Evolutionary conservation across 2,797 vertebrate genomes (phyloP), one percentile per base, ranked within the genome.

Genomic region (Falco naumanni): DNA sequence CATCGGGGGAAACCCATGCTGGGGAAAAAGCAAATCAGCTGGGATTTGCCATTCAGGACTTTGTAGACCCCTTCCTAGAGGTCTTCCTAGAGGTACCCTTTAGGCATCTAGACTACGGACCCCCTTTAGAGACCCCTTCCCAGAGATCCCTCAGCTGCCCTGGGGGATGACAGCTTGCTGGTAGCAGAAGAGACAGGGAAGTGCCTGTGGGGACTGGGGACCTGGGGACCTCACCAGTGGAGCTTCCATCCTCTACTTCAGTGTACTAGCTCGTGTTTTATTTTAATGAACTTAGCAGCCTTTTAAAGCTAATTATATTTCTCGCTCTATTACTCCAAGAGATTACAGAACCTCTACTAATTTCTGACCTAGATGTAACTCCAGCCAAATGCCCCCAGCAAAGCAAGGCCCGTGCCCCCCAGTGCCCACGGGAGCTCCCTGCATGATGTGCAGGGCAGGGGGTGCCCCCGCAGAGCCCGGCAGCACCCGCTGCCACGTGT

Each of bases 221-320:
- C 17, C 24, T 56, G 57, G 51, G 21, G n/a, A 51, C 43, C 48
- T 57, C 6, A 2, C 39, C 45, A 24, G 16, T 11, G 50, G 39
- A 64, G 41, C 51, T 85, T 22, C 45, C 1, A 0, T 21, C 16
- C 50, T 13, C 61, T 63, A 3, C 33, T 48, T 34, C 31, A 78
- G 53, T 0, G 4, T 13, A 50, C 43, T 31, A 53, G 24, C 37
- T 91, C 0, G 0, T 37, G 11, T 13, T 91, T 64, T 56, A n/a
- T 45, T 78, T 60, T 71, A 87, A 93, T 75, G 81, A 91, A 89
- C 31, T 76, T 78, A 75, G 5, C 61, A 71, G 54, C 57, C 37
- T 87, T 78, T 89, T 29, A 92, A 37, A 90, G 53, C 53, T 89
- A 89, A 93, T 91, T 89, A 29, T 56, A 72, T 82, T 92, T 84